Conservation (phyloP, 2,888 invertebrate species). For the Petrolisthes manimaculis region DNA sequence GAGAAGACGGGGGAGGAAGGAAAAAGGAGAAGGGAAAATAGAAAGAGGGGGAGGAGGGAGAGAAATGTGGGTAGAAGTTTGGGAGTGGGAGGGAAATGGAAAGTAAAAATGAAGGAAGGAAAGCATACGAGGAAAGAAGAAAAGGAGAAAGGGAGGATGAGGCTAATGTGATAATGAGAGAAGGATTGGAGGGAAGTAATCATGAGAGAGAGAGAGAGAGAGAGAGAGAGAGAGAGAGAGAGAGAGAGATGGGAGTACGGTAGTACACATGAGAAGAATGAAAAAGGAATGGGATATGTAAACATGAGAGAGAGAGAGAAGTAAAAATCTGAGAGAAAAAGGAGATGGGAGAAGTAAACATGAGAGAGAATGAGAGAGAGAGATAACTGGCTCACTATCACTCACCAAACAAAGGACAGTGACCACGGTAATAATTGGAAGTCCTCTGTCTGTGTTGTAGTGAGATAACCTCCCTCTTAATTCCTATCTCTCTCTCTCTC, state of each 20-base stretch:
- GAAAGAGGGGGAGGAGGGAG: not conserved
- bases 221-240: not conserved
- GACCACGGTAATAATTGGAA: no score
- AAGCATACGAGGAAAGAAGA: not conserved
- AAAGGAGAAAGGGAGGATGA: not conserved
- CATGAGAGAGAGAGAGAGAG: not conserved
- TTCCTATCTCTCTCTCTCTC: not conserved
- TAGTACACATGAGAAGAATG: not conserved
- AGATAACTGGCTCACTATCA: not conserved
- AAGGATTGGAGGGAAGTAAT: not conserved
- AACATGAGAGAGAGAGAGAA: constrained; percentile 5
- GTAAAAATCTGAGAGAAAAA: not conserved
- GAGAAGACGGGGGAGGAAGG: no score
- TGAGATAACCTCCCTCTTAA: not conserved
- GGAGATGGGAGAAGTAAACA: not conserved
- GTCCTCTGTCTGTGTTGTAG: not conserved
- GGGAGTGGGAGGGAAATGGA: not conserved
- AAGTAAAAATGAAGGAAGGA: not conserved
- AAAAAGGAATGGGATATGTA: not conserved
- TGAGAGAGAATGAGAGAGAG: not conserved
- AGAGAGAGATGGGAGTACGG: not conserved
- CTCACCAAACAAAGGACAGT: no score
- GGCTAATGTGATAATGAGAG: not conserved
- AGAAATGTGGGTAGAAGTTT: not conserved
- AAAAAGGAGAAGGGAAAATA: not conserved